Conservation (phyloP, 2,888 invertebrate species). For the Macrostomum cliftonense region DNA sequence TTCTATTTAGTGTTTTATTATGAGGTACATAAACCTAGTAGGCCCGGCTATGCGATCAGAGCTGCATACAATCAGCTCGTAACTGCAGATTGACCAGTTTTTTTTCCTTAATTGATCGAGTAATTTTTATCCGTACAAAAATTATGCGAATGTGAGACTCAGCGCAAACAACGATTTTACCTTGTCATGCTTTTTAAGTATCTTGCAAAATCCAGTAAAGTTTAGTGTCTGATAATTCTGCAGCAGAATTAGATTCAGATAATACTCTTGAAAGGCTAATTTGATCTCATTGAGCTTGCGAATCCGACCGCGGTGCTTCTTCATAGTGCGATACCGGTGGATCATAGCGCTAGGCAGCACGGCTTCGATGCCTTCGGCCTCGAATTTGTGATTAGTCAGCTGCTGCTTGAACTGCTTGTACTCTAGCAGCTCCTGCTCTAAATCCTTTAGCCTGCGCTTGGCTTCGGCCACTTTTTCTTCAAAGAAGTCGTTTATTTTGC, state of each 20-base stretch:
- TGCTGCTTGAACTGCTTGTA: slow-evolving; percentile 28
- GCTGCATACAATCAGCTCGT: too few relatives aligned
- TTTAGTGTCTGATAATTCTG: slow-evolving; percentile 97
- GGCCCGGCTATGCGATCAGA: too few relatives aligned
- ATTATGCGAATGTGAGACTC: too few relatives aligned
- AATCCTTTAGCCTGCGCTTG: slow-evolving; percentile 70
- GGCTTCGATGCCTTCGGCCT: too few relatives aligned
- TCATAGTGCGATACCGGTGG: too few relatives aligned
- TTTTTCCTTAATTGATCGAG: too few relatives aligned
- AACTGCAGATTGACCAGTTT: too few relatives aligned
- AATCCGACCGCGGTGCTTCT: slow-evolving; percentile 9
- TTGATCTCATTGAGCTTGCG: slow-evolving; percentile 57
- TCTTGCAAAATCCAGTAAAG: slow-evolving; percentile 94
- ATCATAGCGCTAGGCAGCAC: too few relatives aligned
- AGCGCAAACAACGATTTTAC: slow-evolving; percentile 45
- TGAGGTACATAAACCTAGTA: too few relatives aligned
- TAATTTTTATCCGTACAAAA: too few relatives aligned
- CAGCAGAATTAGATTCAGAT: slow-evolving; percentile 75
- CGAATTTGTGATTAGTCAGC: not conserved
- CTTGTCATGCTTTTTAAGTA: slow-evolving; percentile 97
- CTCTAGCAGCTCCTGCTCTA: slow-evolving; percentile 65
- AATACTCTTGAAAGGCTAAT: slow-evolving; percentile 93
- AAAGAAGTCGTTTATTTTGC: slow-evolving; percentile 78
- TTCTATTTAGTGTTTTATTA: too few relatives aligned
- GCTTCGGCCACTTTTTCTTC: slow-evolving; percentile 93